Evolutionary conservation across 1,140 invertebrate species (phyloP).

Genomic region (Drosophila sp.): DNA sequence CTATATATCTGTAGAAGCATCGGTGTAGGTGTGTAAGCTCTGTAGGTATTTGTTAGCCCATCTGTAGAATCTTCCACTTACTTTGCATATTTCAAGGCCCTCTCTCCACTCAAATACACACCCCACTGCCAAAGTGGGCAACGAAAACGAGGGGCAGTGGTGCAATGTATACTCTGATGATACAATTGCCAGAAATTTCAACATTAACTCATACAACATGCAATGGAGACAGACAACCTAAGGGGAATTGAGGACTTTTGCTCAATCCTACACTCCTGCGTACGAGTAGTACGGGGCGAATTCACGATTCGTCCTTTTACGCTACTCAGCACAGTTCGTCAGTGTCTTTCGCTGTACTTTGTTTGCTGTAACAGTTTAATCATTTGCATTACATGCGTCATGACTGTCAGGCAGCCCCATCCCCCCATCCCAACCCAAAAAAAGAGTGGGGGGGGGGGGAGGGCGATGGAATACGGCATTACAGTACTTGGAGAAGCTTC

Average conservation of each 20-base stretch:
- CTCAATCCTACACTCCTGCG: not conserved
- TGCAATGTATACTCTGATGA: constrained; percentile 22
- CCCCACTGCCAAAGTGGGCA: not conserved
- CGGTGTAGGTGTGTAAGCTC: constrained; percentile 15
- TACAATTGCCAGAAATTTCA: constrained; percentile 62
- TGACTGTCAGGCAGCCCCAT: constrained; percentile 5
- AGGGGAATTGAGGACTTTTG: constrained; percentile 41
- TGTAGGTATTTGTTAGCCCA: constrained; percentile 35
- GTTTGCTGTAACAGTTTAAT: constrained; percentile 75
- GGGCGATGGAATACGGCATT: not conserved
- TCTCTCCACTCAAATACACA: not conserved
- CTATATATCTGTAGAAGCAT: constrained; percentile 43
- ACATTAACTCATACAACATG: constrained; percentile 67
- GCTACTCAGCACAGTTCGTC: constrained; percentile 59
- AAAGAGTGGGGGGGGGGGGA: constrained; percentile 6
- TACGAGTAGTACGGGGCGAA: no score
- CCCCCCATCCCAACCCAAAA: not conserved
- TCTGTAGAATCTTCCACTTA: constrained; percentile 39
- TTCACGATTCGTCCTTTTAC: constrained; percentile 6
- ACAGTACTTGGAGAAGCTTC: no score
- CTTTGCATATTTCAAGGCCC: constrained; percentile 73
- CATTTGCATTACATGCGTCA: constrained; percentile 68
- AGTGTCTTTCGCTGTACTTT: constrained; percentile 71
- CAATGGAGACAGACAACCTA: constrained; percentile 27
- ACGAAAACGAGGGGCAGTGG: not conserved